Conservation (phyloP, 2,113 vertebrate species). For the Oryctolagus cuniculus region DNA sequence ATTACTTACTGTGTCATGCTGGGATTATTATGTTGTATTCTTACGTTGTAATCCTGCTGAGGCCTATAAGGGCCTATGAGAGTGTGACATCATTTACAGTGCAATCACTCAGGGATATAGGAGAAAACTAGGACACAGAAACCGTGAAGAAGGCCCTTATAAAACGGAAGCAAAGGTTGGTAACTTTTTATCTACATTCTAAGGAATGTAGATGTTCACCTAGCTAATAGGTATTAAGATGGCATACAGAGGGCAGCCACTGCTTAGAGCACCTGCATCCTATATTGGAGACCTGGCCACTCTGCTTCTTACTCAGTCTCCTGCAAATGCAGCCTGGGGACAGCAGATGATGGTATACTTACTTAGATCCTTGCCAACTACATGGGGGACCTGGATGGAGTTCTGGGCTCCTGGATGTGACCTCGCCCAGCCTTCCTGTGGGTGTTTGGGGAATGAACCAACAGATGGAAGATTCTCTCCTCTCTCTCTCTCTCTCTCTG, state of each 20-base stretch:
- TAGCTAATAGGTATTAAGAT: neutral
- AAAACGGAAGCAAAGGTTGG: neutral
- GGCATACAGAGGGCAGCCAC: neutral
- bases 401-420: no score
- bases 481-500: no score
- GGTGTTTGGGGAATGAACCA: no score
- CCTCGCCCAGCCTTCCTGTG: no score
- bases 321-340: no score
- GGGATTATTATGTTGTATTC: neutral
- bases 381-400: no score
- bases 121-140: slow-evolving; percentile 6
- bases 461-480: no score
- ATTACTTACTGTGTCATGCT: neutral
- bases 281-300: no score
- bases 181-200: neutral
- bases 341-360: no score
- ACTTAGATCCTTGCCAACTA: no score
- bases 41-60: neutral
- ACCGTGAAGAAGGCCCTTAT: slow-evolving; percentile 36
- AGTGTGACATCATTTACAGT: neutral
- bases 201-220: neutral
- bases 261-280: no score
- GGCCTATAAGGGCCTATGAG: neutral
- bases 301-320: no score
- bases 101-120: neutral